Conservation (phyloP, 2,797 vertebrate species). For the Protosalanx chinensis region DNA sequence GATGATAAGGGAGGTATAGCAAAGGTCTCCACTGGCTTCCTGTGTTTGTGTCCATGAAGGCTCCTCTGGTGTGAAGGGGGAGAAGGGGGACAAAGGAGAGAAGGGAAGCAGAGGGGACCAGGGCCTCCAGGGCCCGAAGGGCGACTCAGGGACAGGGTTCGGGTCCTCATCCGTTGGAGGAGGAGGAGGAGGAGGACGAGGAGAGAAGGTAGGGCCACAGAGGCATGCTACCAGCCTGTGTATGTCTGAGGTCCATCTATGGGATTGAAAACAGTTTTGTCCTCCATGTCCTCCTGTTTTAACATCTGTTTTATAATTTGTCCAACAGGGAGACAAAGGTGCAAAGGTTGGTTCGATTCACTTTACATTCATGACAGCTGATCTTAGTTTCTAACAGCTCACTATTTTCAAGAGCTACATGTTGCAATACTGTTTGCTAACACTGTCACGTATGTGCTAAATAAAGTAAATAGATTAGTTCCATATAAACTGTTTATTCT, state of each 20-base stretch:
- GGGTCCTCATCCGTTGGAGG: slow-evolving; percentile 28
- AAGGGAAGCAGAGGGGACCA: slow-evolving; percentile 57
- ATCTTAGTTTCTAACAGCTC: neutral
- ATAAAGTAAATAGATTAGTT: too few relatives aligned
- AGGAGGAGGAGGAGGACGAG: slow-evolving; percentile 53
- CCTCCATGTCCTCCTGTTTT: neutral
- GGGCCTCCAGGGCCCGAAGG: slow-evolving; percentile 70
- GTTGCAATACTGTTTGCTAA: neutral
- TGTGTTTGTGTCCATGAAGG: slow-evolving; percentile 5
- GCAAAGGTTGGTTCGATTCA: slow-evolving; percentile 50
- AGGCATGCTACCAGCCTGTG: neutral
- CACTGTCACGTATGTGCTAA: too few relatives aligned
- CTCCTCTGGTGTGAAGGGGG: slow-evolving; percentile 54
- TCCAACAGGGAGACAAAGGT: slow-evolving; percentile 77
- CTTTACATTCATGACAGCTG: neutral
- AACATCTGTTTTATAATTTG: slow-evolving; percentile 16
- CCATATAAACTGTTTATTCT: too few relatives aligned
- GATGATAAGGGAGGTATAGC: neutral
- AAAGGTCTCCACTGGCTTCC: neutral
- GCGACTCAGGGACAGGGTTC: slow-evolving; percentile 56
- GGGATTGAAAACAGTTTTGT: neutral
- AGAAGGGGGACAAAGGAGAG: slow-evolving; percentile 72
- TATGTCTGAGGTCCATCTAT: neutral
- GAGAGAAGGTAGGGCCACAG: slow-evolving; percentile 9
- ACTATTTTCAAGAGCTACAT: neutral